Evolutionary conservation across 2,888 invertebrate species (phyloP).

Genomic region (Teleiodes luculella): DNA sequence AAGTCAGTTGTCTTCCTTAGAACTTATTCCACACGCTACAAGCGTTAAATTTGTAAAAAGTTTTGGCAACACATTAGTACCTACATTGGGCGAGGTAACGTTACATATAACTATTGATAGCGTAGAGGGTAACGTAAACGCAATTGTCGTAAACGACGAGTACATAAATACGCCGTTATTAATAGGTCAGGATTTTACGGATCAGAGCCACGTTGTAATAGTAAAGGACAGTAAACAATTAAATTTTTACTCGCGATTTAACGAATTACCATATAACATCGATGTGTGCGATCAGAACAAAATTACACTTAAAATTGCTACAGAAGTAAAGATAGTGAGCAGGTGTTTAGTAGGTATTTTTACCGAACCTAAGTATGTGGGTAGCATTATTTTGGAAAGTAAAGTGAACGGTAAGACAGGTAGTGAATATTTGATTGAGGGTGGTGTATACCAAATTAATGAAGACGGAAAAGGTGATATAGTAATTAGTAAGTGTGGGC

Average conservation of each 20-base stretch:
- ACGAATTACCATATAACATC: not conserved
- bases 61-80: slow-evolving; percentile 3
- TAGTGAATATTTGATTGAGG: not conserved
- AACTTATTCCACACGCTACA: not conserved
- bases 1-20: not conserved
- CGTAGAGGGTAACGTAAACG: not conserved
- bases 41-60: not conserved
- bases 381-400: not conserved
- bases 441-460: not conserved
- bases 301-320: not conserved
- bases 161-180: not conserved
- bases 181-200: not conserved
- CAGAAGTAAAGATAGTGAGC: not conserved
- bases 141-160: not conserved
- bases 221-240: not conserved
- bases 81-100: not conserved
- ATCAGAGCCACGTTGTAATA: not conserved
- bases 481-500: not conserved
- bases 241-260: not conserved
- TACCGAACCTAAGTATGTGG: not conserved
- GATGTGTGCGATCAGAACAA: not conserved
- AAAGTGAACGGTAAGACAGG: not conserved
- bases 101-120: not conserved
- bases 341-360: not conserved
- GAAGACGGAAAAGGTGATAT: not conserved